Evolutionary conservation across 2,888 invertebrate species (phyloP).

Genomic region (Strigamia maritima): DNA sequence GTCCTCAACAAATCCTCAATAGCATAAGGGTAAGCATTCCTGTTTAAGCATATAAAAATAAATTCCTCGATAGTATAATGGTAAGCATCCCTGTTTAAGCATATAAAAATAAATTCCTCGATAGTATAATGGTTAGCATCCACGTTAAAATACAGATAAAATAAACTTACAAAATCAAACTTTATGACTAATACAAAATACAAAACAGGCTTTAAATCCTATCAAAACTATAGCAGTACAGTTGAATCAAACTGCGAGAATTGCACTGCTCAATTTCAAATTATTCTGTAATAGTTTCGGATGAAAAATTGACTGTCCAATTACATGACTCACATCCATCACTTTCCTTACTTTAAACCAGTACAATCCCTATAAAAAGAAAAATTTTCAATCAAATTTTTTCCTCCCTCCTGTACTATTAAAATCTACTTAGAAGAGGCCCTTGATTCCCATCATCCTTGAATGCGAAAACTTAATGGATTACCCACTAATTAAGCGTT

Average conservation of each 20-base stretch:
- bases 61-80: too few relatives aligned
- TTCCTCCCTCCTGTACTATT: background rate
- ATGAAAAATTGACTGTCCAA: background rate
- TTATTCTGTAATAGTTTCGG: background rate
- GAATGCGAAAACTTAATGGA: conserved; percentile 10
- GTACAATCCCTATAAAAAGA: background rate
- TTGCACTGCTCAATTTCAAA: too few relatives aligned
- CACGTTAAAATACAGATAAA: background rate
- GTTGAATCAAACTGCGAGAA: too few relatives aligned
- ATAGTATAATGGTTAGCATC: background rate
- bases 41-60: too few relatives aligned
- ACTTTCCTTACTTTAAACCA: background rate
- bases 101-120: background rate
- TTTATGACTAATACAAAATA: too few relatives aligned
- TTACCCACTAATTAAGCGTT: conserved; percentile 23
- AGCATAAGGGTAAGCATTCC: too few relatives aligned
- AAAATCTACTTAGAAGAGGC: background rate
- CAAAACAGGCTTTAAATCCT: too few relatives aligned
- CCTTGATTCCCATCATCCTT: conserved; percentile 16
- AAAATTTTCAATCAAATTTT: background rate
- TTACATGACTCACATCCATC: background rate
- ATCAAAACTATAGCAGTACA: too few relatives aligned
- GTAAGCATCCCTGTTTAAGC: too few relatives aligned
- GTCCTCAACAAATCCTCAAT: too few relatives aligned
- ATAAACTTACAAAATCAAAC: background rate